These are phyloP conservation scores for Talpa occidentalis DNA, from an alignment of 2,113 vertebrate genomes.

Conservation along the genomic window DNA sequence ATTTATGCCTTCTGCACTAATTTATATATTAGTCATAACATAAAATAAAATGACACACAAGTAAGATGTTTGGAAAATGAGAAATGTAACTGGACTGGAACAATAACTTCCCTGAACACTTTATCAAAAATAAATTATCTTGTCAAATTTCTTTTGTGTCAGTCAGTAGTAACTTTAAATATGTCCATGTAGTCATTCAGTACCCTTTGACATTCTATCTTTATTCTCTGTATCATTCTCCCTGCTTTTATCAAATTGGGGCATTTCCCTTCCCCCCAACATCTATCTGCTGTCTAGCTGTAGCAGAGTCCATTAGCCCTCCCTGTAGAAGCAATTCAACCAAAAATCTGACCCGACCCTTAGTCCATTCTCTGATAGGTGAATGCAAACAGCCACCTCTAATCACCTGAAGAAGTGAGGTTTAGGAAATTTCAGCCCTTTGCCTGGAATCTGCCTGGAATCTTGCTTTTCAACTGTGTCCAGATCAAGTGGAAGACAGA, in stretches of 20 bases:
- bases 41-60: neutral
- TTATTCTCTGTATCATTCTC: constrained; percentile 65
- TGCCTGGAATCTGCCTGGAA: constrained; percentile 87
- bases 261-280: constrained; percentile 33
- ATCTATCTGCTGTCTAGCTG: constrained; percentile 69
- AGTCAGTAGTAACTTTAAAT: constrained; percentile 79
- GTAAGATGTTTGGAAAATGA: neutral
- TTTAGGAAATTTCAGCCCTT: constrained; percentile 84
- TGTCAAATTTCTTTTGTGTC: constrained; percentile 85
- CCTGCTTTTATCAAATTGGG: constrained; percentile 65
- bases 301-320: constrained; percentile 5
- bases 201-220: constrained; percentile 63
- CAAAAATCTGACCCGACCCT: constrained; percentile 88
- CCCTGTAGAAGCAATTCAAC: constrained; percentile 75
- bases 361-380: constrained; percentile 90
- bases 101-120: neutral
- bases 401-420: constrained; percentile 90
- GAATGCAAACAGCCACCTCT: constrained; percentile 92
- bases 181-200: constrained; percentile 82
- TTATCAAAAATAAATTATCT: constrained; percentile 75
- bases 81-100: neutral
- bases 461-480: constrained; percentile 89
- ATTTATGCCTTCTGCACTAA: neutral
- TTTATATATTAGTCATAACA: neutral
- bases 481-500: constrained; percentile 90